Conservation (phyloP, 1,140 invertebrate species). For the Sitodiplosis mosellana region DNA sequence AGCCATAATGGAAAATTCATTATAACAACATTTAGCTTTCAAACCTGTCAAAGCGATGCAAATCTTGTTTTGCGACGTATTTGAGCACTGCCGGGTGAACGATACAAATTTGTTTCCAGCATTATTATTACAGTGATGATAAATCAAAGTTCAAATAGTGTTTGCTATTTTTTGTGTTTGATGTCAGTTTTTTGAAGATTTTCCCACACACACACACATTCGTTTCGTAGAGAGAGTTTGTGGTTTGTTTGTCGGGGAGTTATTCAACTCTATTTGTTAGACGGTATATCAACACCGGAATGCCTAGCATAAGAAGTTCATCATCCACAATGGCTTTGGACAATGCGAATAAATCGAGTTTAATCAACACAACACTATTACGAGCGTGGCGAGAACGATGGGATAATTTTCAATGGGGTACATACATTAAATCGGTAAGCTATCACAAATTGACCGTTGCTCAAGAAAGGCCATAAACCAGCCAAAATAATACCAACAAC, state of each 20-base stretch:
- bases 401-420: constrained; percentile 89
- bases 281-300: no score
- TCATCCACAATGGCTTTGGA: constrained; percentile 34
- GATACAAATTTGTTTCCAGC: no score
- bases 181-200: no score
- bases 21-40: neutral
- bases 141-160: no score
- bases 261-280: no score
- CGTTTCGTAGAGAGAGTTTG: no score
- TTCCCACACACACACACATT: no score
- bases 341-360: constrained; percentile 67
- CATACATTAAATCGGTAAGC: constrained; percentile 73
- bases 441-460: neutral
- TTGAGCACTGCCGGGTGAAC: neutral
- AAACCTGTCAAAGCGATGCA: constrained; percentile 16
- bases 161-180: no score
- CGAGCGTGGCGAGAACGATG: constrained; percentile 86
- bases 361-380: constrained; percentile 65
- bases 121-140: no score
- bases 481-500: neutral
- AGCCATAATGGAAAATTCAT: neutral
- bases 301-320: neutral
- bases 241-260: no score
- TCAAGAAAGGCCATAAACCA: neutral
- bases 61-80: neutral